phyloP scores from a whole-genome alignment of 53 echinoderm and acorn worm species.

The Mesocentrotus franciscanus region DNA sequence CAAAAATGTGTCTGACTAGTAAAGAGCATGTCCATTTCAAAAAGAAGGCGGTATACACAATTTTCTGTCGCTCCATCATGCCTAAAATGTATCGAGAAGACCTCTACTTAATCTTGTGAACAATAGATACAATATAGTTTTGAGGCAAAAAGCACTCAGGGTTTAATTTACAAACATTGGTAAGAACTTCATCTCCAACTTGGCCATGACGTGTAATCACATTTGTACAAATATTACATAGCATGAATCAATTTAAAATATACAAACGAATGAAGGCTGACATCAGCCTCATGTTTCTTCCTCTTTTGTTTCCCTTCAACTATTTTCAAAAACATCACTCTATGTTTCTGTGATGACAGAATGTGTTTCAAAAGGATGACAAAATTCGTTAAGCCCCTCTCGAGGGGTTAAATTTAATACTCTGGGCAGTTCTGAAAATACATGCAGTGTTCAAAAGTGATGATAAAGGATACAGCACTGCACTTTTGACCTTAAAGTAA shows the following conservation, averaged over 20 bases:
- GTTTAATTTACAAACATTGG: slow-evolving; percentile 5
- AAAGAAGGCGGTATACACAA: neutral
- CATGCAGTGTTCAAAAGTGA: neutral
- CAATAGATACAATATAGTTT: slow-evolving; percentile 1
- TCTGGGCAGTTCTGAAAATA: slow-evolving; percentile 12
- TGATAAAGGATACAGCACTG: neutral
- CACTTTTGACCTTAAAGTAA: neutral
- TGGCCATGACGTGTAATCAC: slow-evolving; percentile 16
- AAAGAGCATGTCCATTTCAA: neutral
- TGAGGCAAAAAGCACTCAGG: neutral
- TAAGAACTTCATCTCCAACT: neutral
- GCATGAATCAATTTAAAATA: slow-evolving; percentile 34
- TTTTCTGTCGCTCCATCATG: neutral
- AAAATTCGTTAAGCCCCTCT: neutral
- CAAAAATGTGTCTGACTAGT: neutral
- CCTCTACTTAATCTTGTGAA: neutral
- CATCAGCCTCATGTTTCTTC: neutral
- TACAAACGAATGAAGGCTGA: slow-evolving; percentile 2
- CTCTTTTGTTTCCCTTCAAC: neutral
- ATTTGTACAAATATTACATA: slow-evolving; percentile 33
- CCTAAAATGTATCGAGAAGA: neutral
- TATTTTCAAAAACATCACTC: neutral
- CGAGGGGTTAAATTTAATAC: neutral
- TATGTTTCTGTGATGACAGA: neutral
- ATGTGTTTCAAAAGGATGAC: neutral